Percentiles rank a stretch among this genome's conserved stretches.
These are phyloP conservation scores for Chrysemys picta DNA, from an alignment of 2,113 vertebrate genomes.

Conservation along the genomic window DNA sequence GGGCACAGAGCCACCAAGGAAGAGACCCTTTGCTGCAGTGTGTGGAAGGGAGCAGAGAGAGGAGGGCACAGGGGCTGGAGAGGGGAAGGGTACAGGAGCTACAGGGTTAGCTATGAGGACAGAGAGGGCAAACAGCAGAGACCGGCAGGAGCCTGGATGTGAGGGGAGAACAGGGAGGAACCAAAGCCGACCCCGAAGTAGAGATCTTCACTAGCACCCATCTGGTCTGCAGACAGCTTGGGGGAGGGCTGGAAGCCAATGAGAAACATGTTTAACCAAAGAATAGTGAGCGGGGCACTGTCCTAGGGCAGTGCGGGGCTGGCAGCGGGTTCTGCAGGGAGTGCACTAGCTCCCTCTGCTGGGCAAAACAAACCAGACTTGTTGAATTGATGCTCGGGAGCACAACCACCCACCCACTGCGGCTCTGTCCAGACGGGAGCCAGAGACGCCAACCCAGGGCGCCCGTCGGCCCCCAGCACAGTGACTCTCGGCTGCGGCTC, in stretches of 20 bases:
- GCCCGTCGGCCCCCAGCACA: not conserved
- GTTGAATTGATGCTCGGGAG: not conserved
- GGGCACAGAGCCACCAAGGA: not conserved
- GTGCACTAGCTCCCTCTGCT: not conserved
- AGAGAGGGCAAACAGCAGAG: not conserved
- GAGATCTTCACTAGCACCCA: not conserved
- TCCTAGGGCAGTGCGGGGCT: not conserved
- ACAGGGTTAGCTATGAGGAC: not conserved
- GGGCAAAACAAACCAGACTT: not conserved
- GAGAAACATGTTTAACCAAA: not conserved
- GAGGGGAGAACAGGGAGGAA: not conserved
- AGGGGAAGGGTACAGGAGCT: not conserved
- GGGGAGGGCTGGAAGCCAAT: not conserved
- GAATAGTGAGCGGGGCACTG: not conserved
- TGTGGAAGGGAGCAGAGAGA: fast-evolving
- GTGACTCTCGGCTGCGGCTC: not conserved
- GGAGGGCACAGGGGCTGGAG: not conserved
- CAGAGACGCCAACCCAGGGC: not conserved
- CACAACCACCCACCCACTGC: not conserved
- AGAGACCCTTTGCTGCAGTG: fast-evolving
- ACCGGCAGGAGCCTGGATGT: not conserved
- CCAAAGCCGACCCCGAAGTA: not conserved
- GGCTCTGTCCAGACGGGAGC: not conserved
- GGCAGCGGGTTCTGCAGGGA: not conserved
- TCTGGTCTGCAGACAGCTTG: not conserved